Evolutionary conservation across 1,140 invertebrate species (phyloP), one percentile per base, ranked within the genome.

Genomic region (Scaptomyza pallida): DNA sequence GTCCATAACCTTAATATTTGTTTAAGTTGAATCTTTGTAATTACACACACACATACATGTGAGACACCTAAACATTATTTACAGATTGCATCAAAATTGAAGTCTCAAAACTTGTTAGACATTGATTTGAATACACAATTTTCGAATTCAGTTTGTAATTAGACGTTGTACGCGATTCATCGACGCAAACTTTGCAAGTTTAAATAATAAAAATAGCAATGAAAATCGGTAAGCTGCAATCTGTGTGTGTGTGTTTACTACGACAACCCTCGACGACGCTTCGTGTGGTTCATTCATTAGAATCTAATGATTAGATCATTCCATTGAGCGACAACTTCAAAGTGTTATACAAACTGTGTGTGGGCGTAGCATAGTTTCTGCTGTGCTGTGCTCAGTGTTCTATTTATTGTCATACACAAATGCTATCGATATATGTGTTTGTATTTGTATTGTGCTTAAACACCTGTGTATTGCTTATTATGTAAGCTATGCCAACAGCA

Each of bases 121-220:
- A 52, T 35, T 60, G 50, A 81, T 81, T 88, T 88, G 74, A 88
- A 86, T 86, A 86, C n/a, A n/a, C n/a, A n/a, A n/a, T n/a, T 75
- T 67, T 50, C 37, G 64, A 77, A 63, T 88, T 86, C 77, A 86
- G 81, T 86, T 86, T 75, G 65, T 52, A 78, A 65, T 75, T 55
- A 52, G 62, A 64, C 82, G 74, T 59, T 40, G 74, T 44, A 54
- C 70, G 44, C 52, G 35, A 47, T 48, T 62, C 70, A 82, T 77
- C 78, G 65, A 41, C 16, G 33, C 35, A 9, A 26, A 26, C 8
- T 30, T 16, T 41, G 50, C 19, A 61, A 26, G 19, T 44, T 30
- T 2, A 26, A 35, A 26, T 26, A 6, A 26, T 8, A 30, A 30
- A 4, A 37, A 4, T 37, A 37, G 33, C 33, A n/a, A 37, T 86